Base-by-base conservation (phyloP, 1,140 invertebrate species). In the Mamestra configurata region DNA sequence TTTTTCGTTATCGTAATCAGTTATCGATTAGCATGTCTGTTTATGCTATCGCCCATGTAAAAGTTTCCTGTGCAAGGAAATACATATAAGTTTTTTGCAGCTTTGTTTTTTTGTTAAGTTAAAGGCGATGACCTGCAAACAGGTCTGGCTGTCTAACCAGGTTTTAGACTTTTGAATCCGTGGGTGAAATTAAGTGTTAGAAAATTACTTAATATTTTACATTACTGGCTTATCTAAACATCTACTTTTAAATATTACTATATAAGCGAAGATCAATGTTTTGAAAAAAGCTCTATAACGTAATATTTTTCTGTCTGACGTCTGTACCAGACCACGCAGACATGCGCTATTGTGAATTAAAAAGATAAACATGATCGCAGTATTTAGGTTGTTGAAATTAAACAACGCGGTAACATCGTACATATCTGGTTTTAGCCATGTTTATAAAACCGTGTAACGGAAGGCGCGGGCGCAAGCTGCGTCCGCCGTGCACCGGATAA, bases 381-480 rank as follows among this genome's bases (percentile, higher is more conserved):
- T 71, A 53, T 71, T 71, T 31, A 35, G 46, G 68, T 49, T 71
- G 68, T 71, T 71, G 31, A 35, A 51, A 71, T 18, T 31, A 51
- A 71, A 53, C 51, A 22, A 15, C 15, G 5, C 24, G 35, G 71
- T 20, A 73, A 59, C 71, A 73, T 73, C 71, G 51, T 57, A 24
- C 27, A 20, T 43, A 55, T 55, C 53, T 55, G 53, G 43, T 15
- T 71, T 31, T 31, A 46, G 40, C 51, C 10, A 55, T 61, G 72
- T 77, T 80, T 77, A 78, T 72, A 81, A 77, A 53, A 51, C 24
- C 24, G 57, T 43, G 46, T 73, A 82, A 57, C 82, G 84, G 83
- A 88, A 88, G 84, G 55, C 84, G 83, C 80, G 10, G 20, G 24
- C 57, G 82, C 85, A 84, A 86, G 87, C 87, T 86, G 87, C 83